Evolutionary conservation across 2,113 vertebrate genomes (phyloP), one percentile per base, ranked within the genome.

Genomic region (Ptilorrhoa leucosticta): DNA sequence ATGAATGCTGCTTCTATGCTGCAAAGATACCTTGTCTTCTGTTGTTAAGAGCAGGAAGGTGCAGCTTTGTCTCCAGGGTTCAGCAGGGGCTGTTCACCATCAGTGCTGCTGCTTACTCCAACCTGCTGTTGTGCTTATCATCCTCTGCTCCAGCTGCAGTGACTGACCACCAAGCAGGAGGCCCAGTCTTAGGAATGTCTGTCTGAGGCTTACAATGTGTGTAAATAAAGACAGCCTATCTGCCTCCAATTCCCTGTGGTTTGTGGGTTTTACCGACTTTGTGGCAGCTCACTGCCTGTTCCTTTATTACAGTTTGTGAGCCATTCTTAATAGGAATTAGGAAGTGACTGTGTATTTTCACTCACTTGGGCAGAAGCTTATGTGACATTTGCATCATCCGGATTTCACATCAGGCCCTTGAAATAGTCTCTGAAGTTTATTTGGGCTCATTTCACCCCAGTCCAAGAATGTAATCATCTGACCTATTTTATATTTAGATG

Each of bases 1-100:
- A 51, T 0, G 0, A 24, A 63, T 1, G 1, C 17, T 5, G 4
- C 20, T 58, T n/a, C n/a, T 51, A 5, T 3, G 1, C 19, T 63
- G 31, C 19, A 76, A 57, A 90, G n/a, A 54, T 16, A 30, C 24
- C 35, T 42, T 30, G 3, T 58, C 21, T 19, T 23, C 23, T 84
- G 17, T 27, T 47, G 8, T 30, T 30, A 50, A 39, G 40, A 44
- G 13, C n/a, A 4, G 8, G 31, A 94, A 60, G 40, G 18, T 56
- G 27, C 11, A 77, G 45, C 37, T 83, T 83, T 71, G 48, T 51
- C 35, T 31, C n/a, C 42, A 56, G 50, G n/a, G 20, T 51, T 87
- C 86, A 56, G 24, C 28, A 53, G 56, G 83, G 17, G 44, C 13
- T 66, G 8, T 14, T 84, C 27, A 35, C 15, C 21, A 23, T 13